Conservation (phyloP, 1,140 invertebrate species). For the Aphaenogaster floridana region DNA sequence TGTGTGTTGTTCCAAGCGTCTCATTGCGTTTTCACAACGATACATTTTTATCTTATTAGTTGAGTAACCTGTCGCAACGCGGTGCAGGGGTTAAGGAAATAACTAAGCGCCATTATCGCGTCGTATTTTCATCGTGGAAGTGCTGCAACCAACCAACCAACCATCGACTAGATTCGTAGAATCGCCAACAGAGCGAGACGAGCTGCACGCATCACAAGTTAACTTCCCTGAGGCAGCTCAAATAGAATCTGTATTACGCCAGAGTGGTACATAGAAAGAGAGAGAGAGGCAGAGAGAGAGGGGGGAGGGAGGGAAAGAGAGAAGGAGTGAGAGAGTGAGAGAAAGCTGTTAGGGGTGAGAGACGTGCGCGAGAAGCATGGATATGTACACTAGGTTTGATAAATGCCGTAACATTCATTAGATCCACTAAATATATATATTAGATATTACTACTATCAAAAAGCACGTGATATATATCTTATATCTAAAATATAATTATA, state of each 20-base stretch:
- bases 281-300: conserved; percentile 70
- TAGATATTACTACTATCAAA: not conserved
- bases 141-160: conserved; percentile 54
- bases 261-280: conserved; percentile 80
- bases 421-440: not conserved
- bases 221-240: conserved; percentile 86
- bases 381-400: conserved; percentile 48
- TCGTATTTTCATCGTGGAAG: conserved; percentile 70
- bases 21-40: not conserved
- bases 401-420: conserved; percentile 34
- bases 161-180: conserved; percentile 72
- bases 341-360: conserved; percentile 37
- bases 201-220: conserved; percentile 85
- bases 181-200: conserved; percentile 76
- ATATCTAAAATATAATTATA: not conserved
- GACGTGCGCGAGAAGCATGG: conserved; percentile 8
- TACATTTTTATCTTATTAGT: not conserved
- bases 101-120: conserved; percentile 54
- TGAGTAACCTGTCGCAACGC: not conserved
- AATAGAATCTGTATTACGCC: conserved; percentile 86
- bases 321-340: conserved; percentile 3
- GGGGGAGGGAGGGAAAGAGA: conserved; percentile 5
- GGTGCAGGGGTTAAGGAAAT: conserved; percentile 54
- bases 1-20: not conserved
- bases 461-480: not conserved